Percentiles rank a stretch among this genome's conserved stretches.
phyloP scores from a whole-genome alignment of 2,888 invertebrate species.

The Drosophila ezoana region DNA sequence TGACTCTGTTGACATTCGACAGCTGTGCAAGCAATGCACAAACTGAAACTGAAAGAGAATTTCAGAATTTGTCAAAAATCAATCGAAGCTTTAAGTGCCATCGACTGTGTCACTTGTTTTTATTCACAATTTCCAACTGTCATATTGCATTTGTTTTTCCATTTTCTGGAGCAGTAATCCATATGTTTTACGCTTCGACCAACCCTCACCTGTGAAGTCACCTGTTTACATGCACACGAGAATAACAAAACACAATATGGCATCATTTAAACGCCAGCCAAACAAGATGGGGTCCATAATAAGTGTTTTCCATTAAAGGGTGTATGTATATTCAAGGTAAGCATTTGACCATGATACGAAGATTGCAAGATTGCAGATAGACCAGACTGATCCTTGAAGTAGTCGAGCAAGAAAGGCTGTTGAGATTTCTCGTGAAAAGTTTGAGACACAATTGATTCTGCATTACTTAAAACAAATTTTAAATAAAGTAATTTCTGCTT shows the following conservation, averaged over 20 bases:
- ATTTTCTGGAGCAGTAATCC: slow-evolving; percentile 8
- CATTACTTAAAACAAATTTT: too few relatives aligned
- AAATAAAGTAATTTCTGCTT: too few relatives aligned
- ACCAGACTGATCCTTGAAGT: too few relatives aligned
- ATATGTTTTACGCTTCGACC: slow-evolving; percentile 8
- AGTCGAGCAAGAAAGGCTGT: too few relatives aligned
- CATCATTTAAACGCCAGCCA: slow-evolving; percentile 7
- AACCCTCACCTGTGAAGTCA: slow-evolving; percentile 18
- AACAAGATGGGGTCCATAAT: background rate
- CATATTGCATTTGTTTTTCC: slow-evolving; percentile 36
- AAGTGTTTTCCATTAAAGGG: background rate
- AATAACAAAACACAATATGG: slow-evolving; percentile 11
- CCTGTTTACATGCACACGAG: slow-evolving; percentile 31
- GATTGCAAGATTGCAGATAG: too few relatives aligned
- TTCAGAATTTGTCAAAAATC: slow-evolving; percentile 66
- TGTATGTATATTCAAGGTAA: too few relatives aligned
- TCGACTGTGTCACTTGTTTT: slow-evolving; percentile 25
- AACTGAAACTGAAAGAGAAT: slow-evolving; percentile 28
- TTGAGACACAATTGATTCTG: too few relatives aligned
- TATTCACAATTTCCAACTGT: slow-evolving; percentile 19
- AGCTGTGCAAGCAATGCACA: slow-evolving; percentile 45
- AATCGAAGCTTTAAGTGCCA: slow-evolving; percentile 60
- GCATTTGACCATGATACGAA: too few relatives aligned
- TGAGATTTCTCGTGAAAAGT: too few relatives aligned
- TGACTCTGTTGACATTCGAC: slow-evolving; percentile 48